phyloP scores from a whole-genome alignment of 1,140 invertebrate species.

The Polyergus mexicanus region DNA sequence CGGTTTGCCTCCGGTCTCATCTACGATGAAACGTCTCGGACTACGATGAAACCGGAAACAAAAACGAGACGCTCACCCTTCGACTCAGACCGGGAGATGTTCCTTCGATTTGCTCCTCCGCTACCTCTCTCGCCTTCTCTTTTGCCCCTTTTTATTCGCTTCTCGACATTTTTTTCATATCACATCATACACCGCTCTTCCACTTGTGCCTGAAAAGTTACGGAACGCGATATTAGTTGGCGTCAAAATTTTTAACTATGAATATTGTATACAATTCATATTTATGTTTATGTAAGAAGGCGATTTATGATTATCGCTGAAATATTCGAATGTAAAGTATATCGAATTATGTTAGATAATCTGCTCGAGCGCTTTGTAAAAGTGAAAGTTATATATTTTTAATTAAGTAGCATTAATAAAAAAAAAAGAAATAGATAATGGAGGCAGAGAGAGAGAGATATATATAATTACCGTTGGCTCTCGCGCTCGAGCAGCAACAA shows the following conservation, averaged over 20 bases:
- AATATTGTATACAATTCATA: not conserved
- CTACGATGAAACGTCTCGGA: too few species aligned
- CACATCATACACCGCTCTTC: slow-evolving; percentile 63
- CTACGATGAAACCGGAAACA: slow-evolving; percentile 76
- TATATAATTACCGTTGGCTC: not conserved
- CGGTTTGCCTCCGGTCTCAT: slow-evolving; percentile 69
- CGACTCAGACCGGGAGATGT: slow-evolving; percentile 71
- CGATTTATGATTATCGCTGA: slow-evolving; percentile 7
- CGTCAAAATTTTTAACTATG: slow-evolving; percentile 45
- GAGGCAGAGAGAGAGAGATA: too few species aligned
- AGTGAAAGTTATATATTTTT: not conserved
- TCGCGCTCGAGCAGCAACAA: slow-evolving; percentile 8
- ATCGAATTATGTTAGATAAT: slow-evolving; percentile 9
- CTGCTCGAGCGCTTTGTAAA: not conserved
- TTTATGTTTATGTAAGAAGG: not conserved
- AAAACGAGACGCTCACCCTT: slow-evolving; percentile 69
- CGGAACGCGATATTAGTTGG: slow-evolving; percentile 72
- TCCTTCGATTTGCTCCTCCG: slow-evolving; percentile 74
- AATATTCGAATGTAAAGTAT: not conserved
- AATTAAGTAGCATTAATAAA: not conserved
- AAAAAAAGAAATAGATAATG: not conserved
- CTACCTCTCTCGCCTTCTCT: slow-evolving; percentile 59
- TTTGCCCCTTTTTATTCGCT: slow-evolving; percentile 32
- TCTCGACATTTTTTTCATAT: slow-evolving; percentile 73
- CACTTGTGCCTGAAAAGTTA: slow-evolving; percentile 72